A percentile compares a stretch with the other conserved stretches of the same genome.
Evolutionary conservation across 2,888 invertebrate species (phyloP).

Genomic region (Tiliacea aurago): DNA sequence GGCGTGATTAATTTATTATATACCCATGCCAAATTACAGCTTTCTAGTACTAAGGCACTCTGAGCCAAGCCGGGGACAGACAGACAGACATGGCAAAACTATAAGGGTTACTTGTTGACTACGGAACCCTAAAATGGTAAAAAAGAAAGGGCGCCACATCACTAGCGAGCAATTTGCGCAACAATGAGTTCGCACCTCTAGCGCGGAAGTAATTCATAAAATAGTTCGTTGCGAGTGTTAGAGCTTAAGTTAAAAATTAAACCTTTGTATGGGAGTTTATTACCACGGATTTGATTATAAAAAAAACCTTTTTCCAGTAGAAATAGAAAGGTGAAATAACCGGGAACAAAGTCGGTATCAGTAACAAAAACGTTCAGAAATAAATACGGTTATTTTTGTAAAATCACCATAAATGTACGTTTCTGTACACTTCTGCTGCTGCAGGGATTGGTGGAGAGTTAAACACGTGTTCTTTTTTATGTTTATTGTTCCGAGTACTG

Average conservation of each 20-base stretch:
- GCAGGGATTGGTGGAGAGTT: too few relatives aligned
- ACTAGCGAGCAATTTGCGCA: conserved; percentile 43
- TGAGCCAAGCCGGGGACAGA: too few relatives aligned
- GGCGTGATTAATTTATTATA: too few relatives aligned
- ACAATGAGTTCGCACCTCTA: conserved; percentile 43
- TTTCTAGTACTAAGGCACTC: too few relatives aligned
- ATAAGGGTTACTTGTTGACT: too few relatives aligned
- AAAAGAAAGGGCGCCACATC: conserved; percentile 10
- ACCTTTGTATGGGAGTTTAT: conserved; percentile 4
- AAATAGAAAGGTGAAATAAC: background rate
- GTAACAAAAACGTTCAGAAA: too few relatives aligned
- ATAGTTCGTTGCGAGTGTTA: conserved; percentile 23
- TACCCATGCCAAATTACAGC: too few relatives aligned
- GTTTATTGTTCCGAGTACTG: too few relatives aligned
- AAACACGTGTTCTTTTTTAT: too few relatives aligned
- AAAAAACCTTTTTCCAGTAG: background rate
- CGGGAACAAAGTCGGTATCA: background rate
- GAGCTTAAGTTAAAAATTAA: conserved; percentile 14
- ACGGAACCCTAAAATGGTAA: background rate
- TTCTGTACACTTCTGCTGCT: too few relatives aligned
- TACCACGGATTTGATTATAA: background rate
- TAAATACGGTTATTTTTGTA: background rate
- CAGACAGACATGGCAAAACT: too few relatives aligned
- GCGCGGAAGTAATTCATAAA: conserved; percentile 53
- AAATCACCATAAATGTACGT: background rate